Evolutionary conservation across 1,140 invertebrate genomes (phyloP).

Genomic region (Ephestia elutella): DNA sequence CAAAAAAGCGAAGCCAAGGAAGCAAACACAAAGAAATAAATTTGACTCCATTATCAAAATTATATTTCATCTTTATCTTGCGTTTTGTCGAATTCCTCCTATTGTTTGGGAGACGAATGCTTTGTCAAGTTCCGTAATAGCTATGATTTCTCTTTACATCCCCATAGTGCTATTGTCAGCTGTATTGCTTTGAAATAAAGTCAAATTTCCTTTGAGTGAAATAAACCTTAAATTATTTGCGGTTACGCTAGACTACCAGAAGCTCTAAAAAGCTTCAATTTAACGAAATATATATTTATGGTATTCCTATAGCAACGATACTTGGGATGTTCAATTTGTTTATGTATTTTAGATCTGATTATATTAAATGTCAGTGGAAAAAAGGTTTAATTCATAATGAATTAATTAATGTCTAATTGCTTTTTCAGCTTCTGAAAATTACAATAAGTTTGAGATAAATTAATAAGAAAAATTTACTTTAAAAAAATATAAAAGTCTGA

Average conservation of each 20-base stretch:
- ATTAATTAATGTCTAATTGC: too few species aligned
- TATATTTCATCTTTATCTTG: conserved; percentile 22
- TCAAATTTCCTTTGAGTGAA: background rate
- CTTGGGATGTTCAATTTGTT: background rate
- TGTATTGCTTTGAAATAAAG: background rate
- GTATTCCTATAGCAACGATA: conserved; percentile 5
- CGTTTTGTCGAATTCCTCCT: conserved; percentile 18
- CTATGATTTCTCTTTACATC: conserved; percentile 4
- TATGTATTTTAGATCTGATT: background rate
- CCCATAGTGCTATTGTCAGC: background rate
- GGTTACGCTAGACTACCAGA: background rate
- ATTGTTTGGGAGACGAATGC: conserved; percentile 21
- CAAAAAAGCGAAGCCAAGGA: background rate
- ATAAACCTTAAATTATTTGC: conserved; percentile 11
- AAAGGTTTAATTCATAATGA: too few species aligned
- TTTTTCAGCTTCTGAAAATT: too few species aligned
- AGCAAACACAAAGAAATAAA: conserved; percentile 11
- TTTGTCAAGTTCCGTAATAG: conserved; percentile 19
- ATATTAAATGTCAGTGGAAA: too few species aligned
- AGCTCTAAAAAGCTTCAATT: conserved; percentile 9
- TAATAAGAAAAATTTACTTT: too few species aligned
- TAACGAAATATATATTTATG: conserved; percentile 6
- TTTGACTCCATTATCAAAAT: conserved; percentile 20
- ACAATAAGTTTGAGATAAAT: too few species aligned
- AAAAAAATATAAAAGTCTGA: too few species aligned